Base-by-base conservation (phyloP, 1,140 invertebrate species). In the Drosophila arawakana region DNA sequence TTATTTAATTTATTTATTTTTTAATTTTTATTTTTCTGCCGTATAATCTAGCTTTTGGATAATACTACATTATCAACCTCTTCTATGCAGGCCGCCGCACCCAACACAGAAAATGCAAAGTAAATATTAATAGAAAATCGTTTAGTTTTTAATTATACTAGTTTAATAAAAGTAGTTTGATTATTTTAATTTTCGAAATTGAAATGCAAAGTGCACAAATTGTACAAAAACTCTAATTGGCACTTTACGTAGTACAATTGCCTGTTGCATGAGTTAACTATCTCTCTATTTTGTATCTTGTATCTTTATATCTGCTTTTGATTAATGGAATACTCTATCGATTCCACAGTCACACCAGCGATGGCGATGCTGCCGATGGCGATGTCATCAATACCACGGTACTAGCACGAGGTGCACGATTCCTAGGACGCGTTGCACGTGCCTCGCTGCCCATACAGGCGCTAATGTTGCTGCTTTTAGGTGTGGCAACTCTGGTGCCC, bases 401-500 rank as follows among this genome's bases (percentile, higher is more conserved):
- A 58, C 93, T 97, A 76, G 93, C 94, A 44, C 95, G 96, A 84
- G 95, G 96, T 76, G 95, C 95, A 82, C 95, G 95, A 49, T 98
- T 98, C 94, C 94, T 98, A 84, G 95, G 96, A 70, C 95, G 98
- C 85, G 98, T 98, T 62, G 94, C 98, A 66, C 94, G 97, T 88
- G 96, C 97, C 39, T 98, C 97, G 10, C 93, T 99, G 70, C 98
- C 98, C 34, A 97, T 99, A 88, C 97, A 98, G 93, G 96, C 97
- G 39, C 93, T 98, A 71, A 96, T 98, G 94, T 93, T 98, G 79
- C 93, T 98, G 63, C 94, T 98, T 79, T 94, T 99, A 80, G 97
- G 97, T 59, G 96, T 97, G 65, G 97, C 97, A 44, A 96, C 97
- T 35, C 93, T 98, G 75, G 95, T 98, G 43, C 97, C 98, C 54